A percentile compares a stretch with the other conserved stretches of the same genome.
Evolutionary conservation across 2,113 vertebrate species (phyloP).

Genomic region (Erythrocebus patas): DNA sequence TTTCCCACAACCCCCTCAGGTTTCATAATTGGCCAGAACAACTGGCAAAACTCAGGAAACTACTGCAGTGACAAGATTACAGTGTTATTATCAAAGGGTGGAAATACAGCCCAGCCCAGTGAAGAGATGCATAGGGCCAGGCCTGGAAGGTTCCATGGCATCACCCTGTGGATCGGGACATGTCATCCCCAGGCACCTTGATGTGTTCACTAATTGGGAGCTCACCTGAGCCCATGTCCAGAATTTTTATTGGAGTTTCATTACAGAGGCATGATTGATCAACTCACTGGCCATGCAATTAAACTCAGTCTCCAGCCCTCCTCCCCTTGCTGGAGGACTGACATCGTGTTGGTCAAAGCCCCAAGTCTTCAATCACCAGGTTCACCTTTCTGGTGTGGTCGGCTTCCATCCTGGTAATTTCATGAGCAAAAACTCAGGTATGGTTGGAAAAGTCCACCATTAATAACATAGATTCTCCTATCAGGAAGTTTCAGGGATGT

Average conservation of each 20-base stretch:
- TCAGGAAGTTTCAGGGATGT: not conserved
- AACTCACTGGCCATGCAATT: not conserved
- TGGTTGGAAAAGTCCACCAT: not conserved
- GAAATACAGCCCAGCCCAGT: not conserved
- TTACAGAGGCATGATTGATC: not conserved
- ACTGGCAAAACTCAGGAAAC: not conserved
- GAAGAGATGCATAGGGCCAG: not conserved
- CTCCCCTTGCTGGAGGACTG: no score
- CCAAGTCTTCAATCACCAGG: not conserved
- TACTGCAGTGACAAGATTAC: not conserved
- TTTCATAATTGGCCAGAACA: no score
- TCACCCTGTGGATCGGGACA: not conserved
- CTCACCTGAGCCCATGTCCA: not conserved
- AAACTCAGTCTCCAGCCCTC: not conserved
- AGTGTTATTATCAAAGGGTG: not conserved
- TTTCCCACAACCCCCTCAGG: not conserved
- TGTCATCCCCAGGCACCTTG: no score
- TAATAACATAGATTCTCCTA: not conserved
- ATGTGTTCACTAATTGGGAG: not conserved
- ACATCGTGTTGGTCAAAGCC: no score
- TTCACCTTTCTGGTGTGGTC: not conserved
- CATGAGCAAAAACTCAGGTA: not conserved
- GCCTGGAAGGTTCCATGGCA: not conserved
- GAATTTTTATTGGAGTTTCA: not conserved
- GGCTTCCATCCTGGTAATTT: not conserved